phyloP scores from a whole-genome alignment of 2,113 vertebrate species.

The Triplophysa tibetana region DNA sequence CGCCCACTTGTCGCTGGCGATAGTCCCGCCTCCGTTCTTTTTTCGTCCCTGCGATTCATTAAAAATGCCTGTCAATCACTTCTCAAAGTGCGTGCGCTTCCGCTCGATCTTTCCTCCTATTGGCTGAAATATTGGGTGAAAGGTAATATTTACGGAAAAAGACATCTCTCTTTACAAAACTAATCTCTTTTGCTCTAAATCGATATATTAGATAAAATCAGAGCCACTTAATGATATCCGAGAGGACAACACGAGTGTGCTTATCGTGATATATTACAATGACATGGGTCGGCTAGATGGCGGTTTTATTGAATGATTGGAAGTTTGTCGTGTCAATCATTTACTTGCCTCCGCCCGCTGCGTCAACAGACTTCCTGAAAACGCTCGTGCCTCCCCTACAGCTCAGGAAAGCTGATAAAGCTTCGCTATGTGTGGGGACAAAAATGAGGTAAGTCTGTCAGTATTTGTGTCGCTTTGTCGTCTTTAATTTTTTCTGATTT shows the following conservation, averaged over 20 bases:
- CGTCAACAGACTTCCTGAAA: conserved; percentile 64
- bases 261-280: neutral
- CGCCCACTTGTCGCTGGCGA: conserved; percentile 57
- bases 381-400: conserved; percentile 36
- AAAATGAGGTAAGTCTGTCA: conserved; percentile 65
- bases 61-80: conserved; percentile 40
- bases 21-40: neutral
- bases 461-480: neutral
- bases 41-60: conserved; percentile 58
- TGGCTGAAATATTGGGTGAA: conserved; percentile 52
- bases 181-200: neutral
- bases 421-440: conserved; percentile 50
- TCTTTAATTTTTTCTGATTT: neutral
- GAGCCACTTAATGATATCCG: no score
- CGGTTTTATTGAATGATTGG: conserved; percentile 64
- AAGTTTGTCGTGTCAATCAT: conserved; percentile 59
- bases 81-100: conserved; percentile 52
- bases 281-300: neutral
- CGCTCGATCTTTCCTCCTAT: conserved; percentile 50
- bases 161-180: neutral
- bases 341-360: conserved; percentile 46
- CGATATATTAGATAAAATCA: neutral
- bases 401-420: conserved; percentile 42
- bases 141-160: conserved; percentile 52
- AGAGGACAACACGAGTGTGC: neutral